phyloP scores from a whole-genome alignment of 2,888 invertebrate species.

The Amiota communis region DNA sequence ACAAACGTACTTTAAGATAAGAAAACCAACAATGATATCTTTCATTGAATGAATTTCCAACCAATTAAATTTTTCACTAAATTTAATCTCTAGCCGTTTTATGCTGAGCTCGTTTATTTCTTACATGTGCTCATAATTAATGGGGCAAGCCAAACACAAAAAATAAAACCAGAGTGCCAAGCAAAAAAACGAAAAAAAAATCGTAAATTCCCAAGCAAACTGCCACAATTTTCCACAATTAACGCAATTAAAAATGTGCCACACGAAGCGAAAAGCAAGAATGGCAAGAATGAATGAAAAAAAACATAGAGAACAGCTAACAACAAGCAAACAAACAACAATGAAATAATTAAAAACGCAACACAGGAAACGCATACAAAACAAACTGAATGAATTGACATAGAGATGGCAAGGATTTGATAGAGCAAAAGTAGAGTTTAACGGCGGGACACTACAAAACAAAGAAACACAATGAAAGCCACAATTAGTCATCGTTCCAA shows the following conservation, averaged over 20 bases:
- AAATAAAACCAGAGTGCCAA: too few species aligned
- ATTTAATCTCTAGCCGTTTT: too few species aligned
- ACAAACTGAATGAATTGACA: neutral
- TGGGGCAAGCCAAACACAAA: too few species aligned
- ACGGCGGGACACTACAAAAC: neutral
- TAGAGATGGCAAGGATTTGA: neutral
- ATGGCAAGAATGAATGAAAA: constrained; percentile 14
- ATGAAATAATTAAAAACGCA: constrained; percentile 27
- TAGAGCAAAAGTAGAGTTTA: neutral
- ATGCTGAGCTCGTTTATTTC: too few species aligned
- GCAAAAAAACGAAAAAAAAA: too few species aligned
- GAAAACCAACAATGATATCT: too few species aligned
- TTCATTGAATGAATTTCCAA: too few species aligned
- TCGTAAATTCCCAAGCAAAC: constrained; percentile 1
- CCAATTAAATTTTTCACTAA: too few species aligned
- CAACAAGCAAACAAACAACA: neutral
- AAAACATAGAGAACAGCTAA: neutral
- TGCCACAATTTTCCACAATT: constrained; percentile 25
- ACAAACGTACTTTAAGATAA: too few species aligned
- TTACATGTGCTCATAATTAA: too few species aligned
- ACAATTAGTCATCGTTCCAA: neutral
- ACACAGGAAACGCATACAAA: constrained; percentile 20
- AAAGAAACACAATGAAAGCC: constrained; percentile 2
- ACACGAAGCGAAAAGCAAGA: neutral
- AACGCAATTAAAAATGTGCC: constrained; percentile 32